Evolutionary conservation across 2,797 vertebrate species (phyloP), one percentile per base, ranked within the genome.

Genomic region (Sparus aurata): DNA sequence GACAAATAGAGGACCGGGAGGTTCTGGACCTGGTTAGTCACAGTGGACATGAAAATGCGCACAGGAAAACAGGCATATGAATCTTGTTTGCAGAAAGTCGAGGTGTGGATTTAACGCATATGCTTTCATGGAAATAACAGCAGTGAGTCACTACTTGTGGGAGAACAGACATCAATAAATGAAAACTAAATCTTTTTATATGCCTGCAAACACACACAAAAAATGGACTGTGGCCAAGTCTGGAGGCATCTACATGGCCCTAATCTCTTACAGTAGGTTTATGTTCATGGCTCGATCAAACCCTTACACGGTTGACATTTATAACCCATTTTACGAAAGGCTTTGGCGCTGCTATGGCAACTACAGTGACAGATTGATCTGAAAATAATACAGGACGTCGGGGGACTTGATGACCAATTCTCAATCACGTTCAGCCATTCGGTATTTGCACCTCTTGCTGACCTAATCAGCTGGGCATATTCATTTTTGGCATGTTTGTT

Each of bases 281-380:
- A 53, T 71, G 46, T 57, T 78, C 45, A 30, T 52, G 43, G 45
- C 57, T 57, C 30, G 20, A 22, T 45, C 6, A 0, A 73, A 65
- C 54, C 68, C n/a, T 13, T 30, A 54, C n/a, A 72, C 30, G 60
- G 47, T 7, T 75, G 59, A 77, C 50, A 83, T 75, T 52, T 67
- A 30, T 45, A 64, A 47, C 61, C 12, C 47, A 69, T 68, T 50
- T 30, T 34, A 27, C 18, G 23, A 30, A 69, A 69, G 22, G 43
- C 41, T 65, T 20, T 4, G n/a, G 13, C 27, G 53, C 54, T 70
- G n/a, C 76, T 64, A 79, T 64, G 69, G 53, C 22, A 46, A 38
- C 34, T 46, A 17, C 43, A 64, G 4, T 65, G 34, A 65, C 38
- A 70, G 30, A 50, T 30, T 59, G 12, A 20, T 50, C 18, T 49